Conservation (phyloP, 2,797 vertebrate species). For the Macrochelys suwanniensis region DNA sequence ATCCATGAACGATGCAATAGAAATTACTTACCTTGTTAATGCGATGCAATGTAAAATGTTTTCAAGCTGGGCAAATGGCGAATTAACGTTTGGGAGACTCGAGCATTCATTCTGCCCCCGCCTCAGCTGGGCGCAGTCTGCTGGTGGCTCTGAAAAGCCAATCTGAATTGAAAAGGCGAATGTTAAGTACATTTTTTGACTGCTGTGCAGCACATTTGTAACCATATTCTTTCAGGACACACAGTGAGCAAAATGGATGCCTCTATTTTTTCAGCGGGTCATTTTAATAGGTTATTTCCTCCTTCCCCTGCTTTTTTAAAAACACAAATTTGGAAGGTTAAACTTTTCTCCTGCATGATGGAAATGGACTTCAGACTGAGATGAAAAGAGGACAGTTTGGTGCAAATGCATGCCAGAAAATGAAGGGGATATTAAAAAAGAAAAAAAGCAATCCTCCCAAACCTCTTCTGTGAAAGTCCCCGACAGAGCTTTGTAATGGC, state of each 20-base stretch:
- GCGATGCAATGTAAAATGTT: background rate
- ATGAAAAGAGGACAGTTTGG: background rate
- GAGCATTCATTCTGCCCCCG: background rate
- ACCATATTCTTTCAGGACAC: background rate
- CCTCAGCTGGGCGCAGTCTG: background rate
- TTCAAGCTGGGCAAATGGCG: background rate
- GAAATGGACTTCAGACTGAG: slow-evolving; percentile 37
- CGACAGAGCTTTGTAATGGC: background rate
- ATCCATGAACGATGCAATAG: background rate
- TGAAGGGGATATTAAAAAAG: background rate
- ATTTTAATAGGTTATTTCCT: slow-evolving; percentile 45
- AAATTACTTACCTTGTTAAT: background rate
- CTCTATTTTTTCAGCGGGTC: background rate
- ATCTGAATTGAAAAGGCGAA: slow-evolving; percentile 26
- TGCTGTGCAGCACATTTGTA: background rate
- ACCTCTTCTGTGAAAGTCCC: background rate
- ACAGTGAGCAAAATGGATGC: background rate
- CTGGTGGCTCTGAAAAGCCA: background rate
- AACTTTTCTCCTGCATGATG: background rate
- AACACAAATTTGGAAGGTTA: background rate
- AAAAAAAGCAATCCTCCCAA: background rate
- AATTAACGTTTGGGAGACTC: slow-evolving; percentile 15
- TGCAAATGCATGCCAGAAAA: background rate
- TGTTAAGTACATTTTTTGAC: slow-evolving; percentile 41
- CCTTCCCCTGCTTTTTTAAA: background rate